phyloP scores from a whole-genome alignment of 2,113 vertebrate species.

The Porphyrio hochstetteri region DNA sequence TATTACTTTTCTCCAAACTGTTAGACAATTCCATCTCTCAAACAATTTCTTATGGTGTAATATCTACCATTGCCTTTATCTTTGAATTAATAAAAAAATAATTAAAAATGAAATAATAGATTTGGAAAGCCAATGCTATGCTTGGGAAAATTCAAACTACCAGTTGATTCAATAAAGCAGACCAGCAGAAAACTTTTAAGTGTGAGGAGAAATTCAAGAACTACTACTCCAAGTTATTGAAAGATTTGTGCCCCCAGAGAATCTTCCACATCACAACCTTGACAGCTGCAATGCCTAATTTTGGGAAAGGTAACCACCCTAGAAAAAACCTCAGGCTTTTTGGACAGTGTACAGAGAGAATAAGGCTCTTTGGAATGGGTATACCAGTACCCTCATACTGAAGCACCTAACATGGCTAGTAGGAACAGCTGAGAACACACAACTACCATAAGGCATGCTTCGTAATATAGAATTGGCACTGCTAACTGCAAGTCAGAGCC shows the following conservation, averaged over 20 bases:
- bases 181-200: background rate
- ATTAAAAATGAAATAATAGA: background rate
- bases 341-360: background rate
- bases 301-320: background rate
- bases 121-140: rapidly evolving
- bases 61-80: background rate
- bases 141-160: background rate
- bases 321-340: background rate
- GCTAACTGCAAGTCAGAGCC: background rate
- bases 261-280: background rate
- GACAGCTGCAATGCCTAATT: background rate
- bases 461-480: background rate
- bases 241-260: background rate
- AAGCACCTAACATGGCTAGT: background rate
- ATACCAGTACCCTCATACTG: background rate
- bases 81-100: background rate
- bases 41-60: background rate
- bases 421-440: background rate
- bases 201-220: background rate
- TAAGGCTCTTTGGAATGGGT: background rate
- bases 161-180: background rate
- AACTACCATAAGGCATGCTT: rapidly evolving
- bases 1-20: background rate
- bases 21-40: background rate
- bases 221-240: background rate